Evolutionary conservation across 2,888 invertebrate genomes (phyloP).

Genomic region (Choreutis nemorana): DNA sequence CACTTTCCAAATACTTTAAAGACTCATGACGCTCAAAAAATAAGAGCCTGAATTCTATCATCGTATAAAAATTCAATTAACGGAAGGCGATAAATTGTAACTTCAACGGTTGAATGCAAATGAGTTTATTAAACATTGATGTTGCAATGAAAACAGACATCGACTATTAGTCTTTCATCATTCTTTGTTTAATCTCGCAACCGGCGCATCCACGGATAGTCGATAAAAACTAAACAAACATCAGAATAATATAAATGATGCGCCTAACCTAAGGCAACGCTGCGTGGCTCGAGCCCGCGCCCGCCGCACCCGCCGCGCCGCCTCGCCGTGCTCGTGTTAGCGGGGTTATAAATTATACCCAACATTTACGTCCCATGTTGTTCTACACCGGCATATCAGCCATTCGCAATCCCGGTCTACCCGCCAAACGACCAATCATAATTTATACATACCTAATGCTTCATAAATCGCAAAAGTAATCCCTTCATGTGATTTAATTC

Average conservation of each 20-base stretch:
- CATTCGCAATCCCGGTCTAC: slow-evolving; percentile 40
- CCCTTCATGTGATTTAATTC: slow-evolving; percentile 30
- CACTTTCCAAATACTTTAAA: too few species aligned
- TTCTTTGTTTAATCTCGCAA: slow-evolving; percentile 55
- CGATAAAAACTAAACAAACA: slow-evolving; percentile 56
- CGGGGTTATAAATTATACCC: slow-evolving; percentile 54
- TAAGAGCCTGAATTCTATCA: too few species aligned
- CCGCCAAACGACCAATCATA: slow-evolving; percentile 44
- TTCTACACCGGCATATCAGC: slow-evolving; percentile 54
- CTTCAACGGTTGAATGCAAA: slow-evolving; percentile 43
- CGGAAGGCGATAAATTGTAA: slow-evolving; percentile 39
- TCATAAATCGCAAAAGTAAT: slow-evolving; percentile 41
- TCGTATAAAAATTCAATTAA: slow-evolving; percentile 38
- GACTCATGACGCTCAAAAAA: too few species aligned
- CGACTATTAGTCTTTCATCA: slow-evolving; percentile 53
- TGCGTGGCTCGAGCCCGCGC: slow-evolving; percentile 32
- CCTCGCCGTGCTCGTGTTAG: slow-evolving; percentile 43
- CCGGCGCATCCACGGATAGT: slow-evolving; percentile 43
- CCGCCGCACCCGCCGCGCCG: slow-evolving; percentile 28
- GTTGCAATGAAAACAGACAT: slow-evolving; percentile 49
- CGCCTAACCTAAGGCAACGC: slow-evolving; percentile 54
- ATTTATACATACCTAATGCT: slow-evolving; percentile 38
- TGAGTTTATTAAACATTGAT: slow-evolving; percentile 54
- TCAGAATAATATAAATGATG: slow-evolving; percentile 62
- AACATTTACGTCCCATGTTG: slow-evolving; percentile 50